A percentile compares a stretch with the other conserved stretches of the same genome.
phyloP scores from a whole-genome alignment of 2,797 vertebrate species.

The Paedocypris micromegethes region DNA sequence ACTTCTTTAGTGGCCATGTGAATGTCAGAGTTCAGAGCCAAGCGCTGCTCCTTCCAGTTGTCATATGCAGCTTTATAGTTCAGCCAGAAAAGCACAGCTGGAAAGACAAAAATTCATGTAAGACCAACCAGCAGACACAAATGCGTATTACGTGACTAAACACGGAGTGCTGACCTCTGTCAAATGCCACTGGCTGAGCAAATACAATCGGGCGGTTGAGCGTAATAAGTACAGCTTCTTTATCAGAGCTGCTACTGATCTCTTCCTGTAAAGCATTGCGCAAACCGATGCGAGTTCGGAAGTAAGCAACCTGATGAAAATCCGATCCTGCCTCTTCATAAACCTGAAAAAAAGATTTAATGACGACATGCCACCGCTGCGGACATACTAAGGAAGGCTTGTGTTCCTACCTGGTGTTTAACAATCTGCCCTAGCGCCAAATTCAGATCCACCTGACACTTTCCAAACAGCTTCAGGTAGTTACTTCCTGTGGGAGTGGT shows the following conservation, averaged over 20 bases:
- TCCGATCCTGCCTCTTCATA: conserved; percentile 99
- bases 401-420: conserved; percentile 84
- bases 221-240: conserved; percentile 96
- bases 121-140: neutral
- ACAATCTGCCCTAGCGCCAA: conserved; percentile 96
- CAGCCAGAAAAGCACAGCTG: conserved; percentile 98
- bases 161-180: conserved; percentile 75
- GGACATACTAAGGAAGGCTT: no score
- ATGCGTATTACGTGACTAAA: neutral
- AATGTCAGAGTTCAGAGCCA: conserved; percentile 96
- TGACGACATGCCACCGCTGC: no score
- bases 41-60: conserved; percentile 96
- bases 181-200: conserved; percentile 96
- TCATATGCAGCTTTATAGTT: conserved; percentile 99
- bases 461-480: conserved; percentile 96
- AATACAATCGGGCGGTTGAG: conserved; percentile 96
- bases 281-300: conserved; percentile 93
- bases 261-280: conserved; percentile 95
- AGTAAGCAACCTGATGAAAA: conserved; percentile 98
- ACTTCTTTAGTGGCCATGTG: conserved; percentile 98
- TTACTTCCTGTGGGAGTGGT: conserved; percentile 89
- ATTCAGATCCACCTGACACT: conserved; percentile 97
- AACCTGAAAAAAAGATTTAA: conserved; percentile 67
- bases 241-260: conserved; percentile 91
- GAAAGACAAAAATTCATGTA: conserved; percentile 30